Evolutionary conservation across 1,140 invertebrate genomes (phyloP), one percentile per base, ranked within the genome.

Genomic region (Rhagoletis pomonella): DNA sequence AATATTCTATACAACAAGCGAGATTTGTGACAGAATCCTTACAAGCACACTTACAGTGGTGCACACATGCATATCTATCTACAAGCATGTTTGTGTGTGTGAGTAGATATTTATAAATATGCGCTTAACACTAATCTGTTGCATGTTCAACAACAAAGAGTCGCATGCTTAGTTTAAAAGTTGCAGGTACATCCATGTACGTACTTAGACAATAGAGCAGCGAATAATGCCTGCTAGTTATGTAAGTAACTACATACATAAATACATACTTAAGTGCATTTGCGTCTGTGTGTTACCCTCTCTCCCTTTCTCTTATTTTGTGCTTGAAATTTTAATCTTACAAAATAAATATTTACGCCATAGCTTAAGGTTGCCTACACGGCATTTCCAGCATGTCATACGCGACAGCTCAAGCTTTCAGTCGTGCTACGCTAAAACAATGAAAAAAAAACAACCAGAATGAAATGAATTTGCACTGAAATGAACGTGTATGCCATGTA

Each of bases 301-400:
- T 17, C 4, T 1, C 7, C 4, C 7, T 14, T 14, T 9, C 47
- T 19, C 47, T 19, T 58, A 81, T 81, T 81, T 81, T 81, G 7
- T 81, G 47, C 73, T 81, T 55, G 73, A n/a, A 55, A 81, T 81
- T 81, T 81, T 55, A 81, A 81, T 81, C 73, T 55, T 14, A n/a
- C 73, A n/a, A 19, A 55, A n/a, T 47, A 50, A 81, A 81, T 55
- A 50, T 81, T 81, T 55, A 55, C 14, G 14, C 17, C 55, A 55
- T 19, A 29, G 47, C 73, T 81, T 81, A 81, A 81, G 73, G 17
- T 29, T 55, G 42, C 60, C 4, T 17, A 62, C 12, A 9, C n/a
- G 14, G 44, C n/a, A 9, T 62, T 55, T 62, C 12, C 12, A 62
- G 6, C 42, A 14, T n/a, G 17, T 50, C 14, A 73, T 47, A 50